Base-by-base conservation (phyloP, 2,797 vertebrate genomes). In the Hipposideros larvatus region DNA sequence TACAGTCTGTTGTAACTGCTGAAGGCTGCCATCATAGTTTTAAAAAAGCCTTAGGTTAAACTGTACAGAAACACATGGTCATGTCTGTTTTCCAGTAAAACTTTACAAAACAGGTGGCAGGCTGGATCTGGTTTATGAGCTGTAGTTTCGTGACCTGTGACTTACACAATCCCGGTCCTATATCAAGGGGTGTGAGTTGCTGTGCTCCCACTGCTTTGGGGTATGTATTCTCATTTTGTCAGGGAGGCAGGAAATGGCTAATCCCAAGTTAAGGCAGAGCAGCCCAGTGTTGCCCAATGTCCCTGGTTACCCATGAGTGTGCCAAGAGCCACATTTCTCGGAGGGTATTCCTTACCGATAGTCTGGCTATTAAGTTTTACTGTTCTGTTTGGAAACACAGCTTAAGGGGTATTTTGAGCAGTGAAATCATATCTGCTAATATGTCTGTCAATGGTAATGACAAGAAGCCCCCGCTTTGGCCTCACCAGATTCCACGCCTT, bases 321-420 rank as follows among this genome's bases (percentile, higher is more conserved):
- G 70, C 70, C 77, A 91, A 68, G 94, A 34, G 48, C 78, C 78
- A 21, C 66, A 65, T 82, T 89, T 95, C 46, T 95, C 21, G 3
- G 41, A 75, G 77, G n/a, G 6, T 94, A 68, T 74, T 92, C 65
- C 66, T 95, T 96, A 79, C 61, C 18, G 14, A 86, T 48, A 63
- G 87, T 77, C 2, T 14, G 41, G 34, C 55, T 89, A 41, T 92
- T 70, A 68, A 57, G 19, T 91, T 93, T 89, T 46, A 82, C 41
- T 89, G 68, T 96, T 77, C 59, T 80, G 88, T 90, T 86, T 82
- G 73, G 90, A 93, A 86, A 73, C 61, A 7, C 55, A 95, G 53
- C 46, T 71, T 71, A 88, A 74, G 57, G 88, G n/a, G 34, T 93
- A 78, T 93, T 96, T 96, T 71, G 66, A 82, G 37, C 21, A 91